Evolutionary conservation across 2,113 vertebrate species (phyloP), one percentile per base, ranked within the genome.

Genomic region (Peromyscus leucopus): DNA sequence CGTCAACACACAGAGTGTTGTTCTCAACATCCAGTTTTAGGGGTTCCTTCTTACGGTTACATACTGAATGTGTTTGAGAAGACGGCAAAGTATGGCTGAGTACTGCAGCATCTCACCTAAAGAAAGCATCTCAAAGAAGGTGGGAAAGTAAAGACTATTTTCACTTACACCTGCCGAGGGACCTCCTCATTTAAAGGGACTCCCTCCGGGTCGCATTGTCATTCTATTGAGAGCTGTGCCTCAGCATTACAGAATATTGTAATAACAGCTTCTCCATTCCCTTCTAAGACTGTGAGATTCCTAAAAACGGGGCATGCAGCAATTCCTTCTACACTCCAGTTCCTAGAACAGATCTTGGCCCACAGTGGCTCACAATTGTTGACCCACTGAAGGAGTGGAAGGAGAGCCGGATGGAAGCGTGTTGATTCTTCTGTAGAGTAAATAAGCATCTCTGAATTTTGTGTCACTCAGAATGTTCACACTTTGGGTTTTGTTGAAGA

Each of bases 361-460:
- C 59, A 31, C 51, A 76, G 76, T 84, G 69, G 51, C 21, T 74
- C 84, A 57, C 51, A 48, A 83, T 91, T 59, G 63, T 21, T 87
- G 93, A 74, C 72, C 48, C 48, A 46, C 46, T 51, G 42, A 92
- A 88, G 16, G 79, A 67, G 28, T 2, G 46, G 9, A 80, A 65
- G 28, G 26, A 48, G 28, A 33, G 48, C n/a, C 51, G 42, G 57
- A 51, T 51, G 57, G 57, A 48, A 75, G 57, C 79, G 9, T 72
- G 46, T 46, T 94, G 72, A 90, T 90, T 87, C 67, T 95, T 92
- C 46, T 69, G 16, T 78, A 84, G 96, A 89, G 86, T 59, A 93
- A 96, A 97, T 89, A 93, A 72, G 82, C 61, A 46, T 75, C 75
- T 75, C 39, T 91, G 79, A 87, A 80, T 84, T 93, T 94, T 79